Evolutionary conservation across 2,888 invertebrate genomes (phyloP), one percentile per base, ranked within the genome.

Genomic region (Drosophila greeni): DNA sequence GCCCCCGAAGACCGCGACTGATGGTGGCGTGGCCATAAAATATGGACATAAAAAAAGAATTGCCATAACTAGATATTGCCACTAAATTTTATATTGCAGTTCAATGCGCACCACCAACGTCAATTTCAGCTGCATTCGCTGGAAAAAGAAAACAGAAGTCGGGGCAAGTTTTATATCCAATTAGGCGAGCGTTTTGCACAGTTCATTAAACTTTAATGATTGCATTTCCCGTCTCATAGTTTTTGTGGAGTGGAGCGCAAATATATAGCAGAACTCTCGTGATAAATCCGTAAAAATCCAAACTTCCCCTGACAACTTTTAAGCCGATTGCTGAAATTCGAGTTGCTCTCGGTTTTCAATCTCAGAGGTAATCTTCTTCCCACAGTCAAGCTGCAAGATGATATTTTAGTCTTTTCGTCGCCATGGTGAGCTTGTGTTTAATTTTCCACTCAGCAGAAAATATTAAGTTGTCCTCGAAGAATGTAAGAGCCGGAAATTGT

Each of bases 1-100:
- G 7, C 36, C 45, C 47, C 40, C 5, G 23, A 31, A 31, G 33
- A 14, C 9, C 47, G 16, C 54, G 34, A 43, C 43, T 18, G 59
- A 42, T 42, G 53, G 23, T 9, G 20, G 29, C 36, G 9, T 6
- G 23, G 37, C 42, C 65, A 43, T 52, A 64, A 64, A 64, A 55
- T 55, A 36, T 66, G 36, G 31, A 56, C 37, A 65, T 52, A 43
- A 24, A 54, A 54, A 59, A 65, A 42, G 29, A 31, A 40, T 31
- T 29, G 31, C 45, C 36, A 56, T 26, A 58, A 45, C 55, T 42
- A 33, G 57, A 42, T 42, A 58, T 34, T 11, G 58, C 33, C 61
- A 49, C 26, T 42, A 61, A 34, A 49, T 34, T 51, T 36, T 42
- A 18, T 45, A 59, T 33, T 33, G 59, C 33, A 53, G 53, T 53